Evolutionary conservation across 1,140 invertebrate species (phyloP).

Genomic region (Helicoverpa zea): DNA sequence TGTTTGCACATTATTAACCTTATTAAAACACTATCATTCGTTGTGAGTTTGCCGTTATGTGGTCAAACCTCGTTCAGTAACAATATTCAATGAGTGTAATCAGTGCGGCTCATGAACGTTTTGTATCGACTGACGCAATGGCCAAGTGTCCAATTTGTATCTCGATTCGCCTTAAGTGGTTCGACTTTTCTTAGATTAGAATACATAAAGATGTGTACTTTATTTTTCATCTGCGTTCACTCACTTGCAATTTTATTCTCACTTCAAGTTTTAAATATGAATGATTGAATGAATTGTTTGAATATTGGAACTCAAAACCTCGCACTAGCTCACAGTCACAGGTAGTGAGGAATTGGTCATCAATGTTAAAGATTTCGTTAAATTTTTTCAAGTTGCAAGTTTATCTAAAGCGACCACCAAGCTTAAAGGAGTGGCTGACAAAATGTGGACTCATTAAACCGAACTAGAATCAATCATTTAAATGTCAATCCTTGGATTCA

Average conservation of each 20-base stretch:
- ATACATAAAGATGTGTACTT: conserved; percentile 50
- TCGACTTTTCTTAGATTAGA: conserved; percentile 80
- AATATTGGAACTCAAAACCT: too few relatives aligned
- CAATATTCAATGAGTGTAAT: conserved; percentile 78
- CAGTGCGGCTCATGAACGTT: conserved; percentile 73
- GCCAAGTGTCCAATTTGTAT: conserved; percentile 83
- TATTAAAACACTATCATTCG: conserved; percentile 71
- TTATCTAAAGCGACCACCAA: too few relatives aligned
- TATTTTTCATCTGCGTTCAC: conserved; percentile 31
- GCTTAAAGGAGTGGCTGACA: too few relatives aligned
- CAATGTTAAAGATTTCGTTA: too few relatives aligned
- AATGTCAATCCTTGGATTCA: conserved; percentile 8
- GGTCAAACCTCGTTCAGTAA: conserved; percentile 67
- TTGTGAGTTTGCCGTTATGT: conserved; percentile 72
- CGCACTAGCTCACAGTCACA: too few relatives aligned
- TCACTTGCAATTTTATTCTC: conserved; percentile 2
- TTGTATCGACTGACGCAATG: conserved; percentile 79
- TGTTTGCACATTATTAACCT: conserved; percentile 73
- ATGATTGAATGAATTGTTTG: background rate
- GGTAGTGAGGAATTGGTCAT: too few relatives aligned
- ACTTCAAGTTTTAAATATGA: background rate
- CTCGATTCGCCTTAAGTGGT: conserved; percentile 78
- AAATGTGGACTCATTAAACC: too few relatives aligned
- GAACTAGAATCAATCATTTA: background rate
- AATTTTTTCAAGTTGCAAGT: too few relatives aligned